Percentiles rank a stretch among this genome's conserved stretches.
These are phyloP conservation scores for Neomorphus geoffroyi DNA, from an alignment of 2,797 vertebrate genomes.

Conservation along the genomic window DNA sequence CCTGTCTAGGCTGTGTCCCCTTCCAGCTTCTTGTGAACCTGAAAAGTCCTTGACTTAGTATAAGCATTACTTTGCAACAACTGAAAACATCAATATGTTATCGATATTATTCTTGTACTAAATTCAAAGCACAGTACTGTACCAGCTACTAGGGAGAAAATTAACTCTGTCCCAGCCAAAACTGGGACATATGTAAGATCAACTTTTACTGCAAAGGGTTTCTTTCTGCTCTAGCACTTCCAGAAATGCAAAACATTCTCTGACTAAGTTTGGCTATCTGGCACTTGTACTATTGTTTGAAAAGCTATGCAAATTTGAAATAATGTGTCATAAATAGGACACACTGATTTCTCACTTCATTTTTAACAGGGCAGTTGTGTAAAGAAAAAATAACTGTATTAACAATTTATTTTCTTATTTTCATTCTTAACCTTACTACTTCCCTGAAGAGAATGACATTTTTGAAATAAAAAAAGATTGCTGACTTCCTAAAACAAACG, in stretches of 20 bases:
- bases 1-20: too few species aligned
- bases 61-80: too few species aligned
- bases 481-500: not conserved
- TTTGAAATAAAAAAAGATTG: not conserved
- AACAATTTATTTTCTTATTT: not conserved
- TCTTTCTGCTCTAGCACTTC: not conserved
- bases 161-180: too few species aligned
- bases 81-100: too few species aligned
- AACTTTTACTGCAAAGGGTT: not conserved
- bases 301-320: not conserved
- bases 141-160: too few species aligned
- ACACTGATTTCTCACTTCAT: not conserved
- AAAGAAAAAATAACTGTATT: not conserved
- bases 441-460: not conserved
- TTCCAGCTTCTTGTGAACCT: too few species aligned
- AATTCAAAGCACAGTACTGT: too few species aligned
- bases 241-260: not conserved
- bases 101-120: too few species aligned
- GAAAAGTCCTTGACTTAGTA: too few species aligned
- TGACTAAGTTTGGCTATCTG: not conserved
- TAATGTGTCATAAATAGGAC: not conserved
- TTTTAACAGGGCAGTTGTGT: not conserved
- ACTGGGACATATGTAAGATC: not conserved
- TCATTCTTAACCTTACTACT: not conserved
- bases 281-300: not conserved